A percentile compares a stretch with the other conserved stretches of the same genome.
These are phyloP conservation scores for Chiroxiphia lanceolata DNA, from an alignment of 2,797 vertebrate species.

Conservation along the genomic window DNA sequence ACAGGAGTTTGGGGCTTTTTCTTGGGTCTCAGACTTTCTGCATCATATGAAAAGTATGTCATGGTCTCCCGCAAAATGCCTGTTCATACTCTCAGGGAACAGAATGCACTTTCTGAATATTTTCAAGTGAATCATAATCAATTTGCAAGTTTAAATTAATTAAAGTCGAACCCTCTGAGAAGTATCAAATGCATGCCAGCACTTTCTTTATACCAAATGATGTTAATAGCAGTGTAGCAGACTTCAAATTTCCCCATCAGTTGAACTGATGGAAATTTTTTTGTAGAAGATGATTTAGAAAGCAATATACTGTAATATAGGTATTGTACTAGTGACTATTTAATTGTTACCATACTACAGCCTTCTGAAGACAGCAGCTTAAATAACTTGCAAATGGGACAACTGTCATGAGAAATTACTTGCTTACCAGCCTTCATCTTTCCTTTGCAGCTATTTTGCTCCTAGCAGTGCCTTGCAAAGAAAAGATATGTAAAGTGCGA, in stretches of 20 bases:
- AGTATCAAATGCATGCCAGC: not conserved
- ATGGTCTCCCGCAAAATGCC: not conserved
- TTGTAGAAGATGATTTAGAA: not conserved
- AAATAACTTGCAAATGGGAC: not conserved
- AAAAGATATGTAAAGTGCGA: not conserved
- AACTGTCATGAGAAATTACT: not conserved
- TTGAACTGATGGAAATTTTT: not conserved
- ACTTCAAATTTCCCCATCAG: not conserved
- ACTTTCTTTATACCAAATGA: not conserved
- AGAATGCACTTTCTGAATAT: not conserved
- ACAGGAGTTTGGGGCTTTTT: not conserved
- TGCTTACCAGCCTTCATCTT: not conserved
- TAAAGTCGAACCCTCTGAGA: not conserved
- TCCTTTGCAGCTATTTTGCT: not conserved
- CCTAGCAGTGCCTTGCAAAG: not conserved
- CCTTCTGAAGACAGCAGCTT: not conserved
- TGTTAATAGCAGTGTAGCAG: not conserved
- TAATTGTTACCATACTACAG: not conserved
- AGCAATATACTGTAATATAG: not conserved
- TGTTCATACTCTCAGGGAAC: not conserved
- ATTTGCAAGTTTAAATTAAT: constrained; percentile 19
- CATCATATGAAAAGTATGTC: not conserved
- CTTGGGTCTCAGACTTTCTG: not conserved
- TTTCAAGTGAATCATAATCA: constrained; percentile 6
- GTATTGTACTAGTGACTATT: not conserved